These are phyloP conservation scores for Taurulus bubalis DNA, from an alignment of 2,113 vertebrate species.

Conservation along the genomic window DNA sequence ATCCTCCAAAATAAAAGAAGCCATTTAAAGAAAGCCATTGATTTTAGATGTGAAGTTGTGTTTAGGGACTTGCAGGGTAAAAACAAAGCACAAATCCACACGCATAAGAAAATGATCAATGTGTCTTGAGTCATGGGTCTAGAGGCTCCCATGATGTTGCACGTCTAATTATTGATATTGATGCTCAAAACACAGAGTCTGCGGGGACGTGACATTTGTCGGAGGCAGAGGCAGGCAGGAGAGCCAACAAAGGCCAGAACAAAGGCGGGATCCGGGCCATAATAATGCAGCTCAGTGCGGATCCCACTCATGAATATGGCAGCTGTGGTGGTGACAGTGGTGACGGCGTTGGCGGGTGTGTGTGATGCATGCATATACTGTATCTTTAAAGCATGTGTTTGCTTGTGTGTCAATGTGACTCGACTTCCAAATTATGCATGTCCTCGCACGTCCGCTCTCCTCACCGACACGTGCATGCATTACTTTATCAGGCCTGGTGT, in stretches of 20 bases:
- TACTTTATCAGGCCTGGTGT: conserved; percentile 27
- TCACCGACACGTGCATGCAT: conserved; percentile 27
- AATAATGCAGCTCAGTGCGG: conserved; percentile 64
- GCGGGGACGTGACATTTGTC: conserved; percentile 84
- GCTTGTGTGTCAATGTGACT: conserved; percentile 23
- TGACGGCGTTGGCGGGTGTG: conserved; percentile 25
- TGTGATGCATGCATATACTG: conserved; percentile 28
- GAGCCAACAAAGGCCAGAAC: conserved; percentile 80
- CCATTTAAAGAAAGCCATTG: not conserved
- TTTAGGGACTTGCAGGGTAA: not conserved
- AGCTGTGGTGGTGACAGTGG: conserved; percentile 51
- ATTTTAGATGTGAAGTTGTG: not conserved
- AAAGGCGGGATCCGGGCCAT: conserved; percentile 70
- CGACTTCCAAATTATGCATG: conserved; percentile 24
- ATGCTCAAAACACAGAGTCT: conserved; percentile 77
- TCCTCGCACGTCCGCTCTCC: conserved; percentile 11
- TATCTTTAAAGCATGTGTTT: conserved; percentile 30
- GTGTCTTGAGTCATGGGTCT: conserved; percentile 62
- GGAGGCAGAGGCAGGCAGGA: conserved; percentile 57
- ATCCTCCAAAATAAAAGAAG: not conserved
- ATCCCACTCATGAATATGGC: conserved; percentile 78
- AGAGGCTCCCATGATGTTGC: conserved; percentile 69
- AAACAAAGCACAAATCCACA: conserved; percentile 51
- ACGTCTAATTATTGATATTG: conserved; percentile 82
- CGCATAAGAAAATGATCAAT: conserved; percentile 34